Percentiles rank a stretch among this genome's conserved stretches.
These are phyloP conservation scores for Ctenicera cuprea DNA, from an alignment of 2,888 invertebrate species.

Conservation along the genomic window DNA sequence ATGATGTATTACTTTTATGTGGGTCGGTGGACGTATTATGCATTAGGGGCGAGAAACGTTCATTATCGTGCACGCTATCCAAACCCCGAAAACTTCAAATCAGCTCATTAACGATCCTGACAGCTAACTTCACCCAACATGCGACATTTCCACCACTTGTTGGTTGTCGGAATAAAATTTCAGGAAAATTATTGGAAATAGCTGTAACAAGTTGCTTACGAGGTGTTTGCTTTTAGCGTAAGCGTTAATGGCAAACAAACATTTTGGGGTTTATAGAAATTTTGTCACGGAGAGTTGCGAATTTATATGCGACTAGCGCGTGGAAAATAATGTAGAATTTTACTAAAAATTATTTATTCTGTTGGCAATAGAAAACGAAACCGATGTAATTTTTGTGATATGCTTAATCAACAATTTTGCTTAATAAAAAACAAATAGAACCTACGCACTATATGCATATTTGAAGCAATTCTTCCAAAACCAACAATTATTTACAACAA, in stretches of 20 bases:
- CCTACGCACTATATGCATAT: too few relatives aligned
- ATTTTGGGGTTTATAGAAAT: not conserved
- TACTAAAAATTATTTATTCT: too few relatives aligned
- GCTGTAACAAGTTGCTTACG: not conserved
- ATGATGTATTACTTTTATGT: slow-evolving; percentile 37
- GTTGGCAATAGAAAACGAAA: too few relatives aligned
- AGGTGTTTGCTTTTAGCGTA: not conserved
- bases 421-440: too few relatives aligned
- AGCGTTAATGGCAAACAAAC: not conserved
- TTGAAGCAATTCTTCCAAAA: too few relatives aligned
- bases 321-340: not conserved
- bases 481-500: too few relatives aligned
- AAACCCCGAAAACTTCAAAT: slow-evolving; percentile 27
- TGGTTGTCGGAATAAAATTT: slow-evolving; percentile 27
- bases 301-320: not conserved
- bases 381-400: too few relatives aligned
- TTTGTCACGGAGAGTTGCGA: not conserved
- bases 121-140: slow-evolving; percentile 25
- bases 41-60: slow-evolving; percentile 23
- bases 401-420: too few relatives aligned
- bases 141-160: slow-evolving; percentile 38
- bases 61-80: slow-evolving; percentile 33
- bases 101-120: slow-evolving; percentile 38
- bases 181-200: not conserved
- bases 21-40: slow-evolving; percentile 23